Evolutionary conservation across 2,113 vertebrate species (phyloP), one percentile per base, ranked within the genome.

Genomic region (Lates calcarifer): DNA sequence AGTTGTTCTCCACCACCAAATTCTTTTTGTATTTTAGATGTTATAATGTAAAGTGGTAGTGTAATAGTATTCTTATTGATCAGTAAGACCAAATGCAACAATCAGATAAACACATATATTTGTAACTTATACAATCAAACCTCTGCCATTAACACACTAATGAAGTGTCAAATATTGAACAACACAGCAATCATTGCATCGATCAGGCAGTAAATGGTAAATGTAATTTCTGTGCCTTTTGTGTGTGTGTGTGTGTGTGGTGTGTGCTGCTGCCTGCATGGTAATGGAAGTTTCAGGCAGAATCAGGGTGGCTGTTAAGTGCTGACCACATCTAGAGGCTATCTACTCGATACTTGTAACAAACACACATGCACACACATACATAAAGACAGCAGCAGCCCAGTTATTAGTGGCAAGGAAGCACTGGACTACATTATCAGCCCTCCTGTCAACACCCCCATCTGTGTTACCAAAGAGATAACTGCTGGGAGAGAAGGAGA

Each of bases 131-230:
- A 53, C 63, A 77, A 79, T 69, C 64, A 77, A 55, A 66, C 24
- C 39, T 20, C 55, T 72, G 37, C 68, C 67, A 26, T 63, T 53
- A 80, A 81, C 69, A 61, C 43, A 70, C 71, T 89, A 81, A 82
- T 88, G n/a, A 88, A 73, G 76, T 82, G 64, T 83, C 67, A 71
- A 56, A 81, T 86, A 85, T 90, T 89, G 74, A 92, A 69, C 60
- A 75, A 31, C 63, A 49, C 49, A 49, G 68, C 80, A 77, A 74
- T 79, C 58, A 71, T 58, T 82, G 55, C 55, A 89, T 88, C 14
- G 70, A 75, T 82, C 68, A 51, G 37, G 58, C 72, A 65, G 65
- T 70, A 67, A 83, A 86, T 81, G 58, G 49, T 83, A 26, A 68
- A 77, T 79, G 47, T 77, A 75, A 74, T 86, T 83, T 87, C 61